Evolutionary conservation across 1,140 invertebrate species (phyloP).

Genomic region (Chlorops oryzae): DNA sequence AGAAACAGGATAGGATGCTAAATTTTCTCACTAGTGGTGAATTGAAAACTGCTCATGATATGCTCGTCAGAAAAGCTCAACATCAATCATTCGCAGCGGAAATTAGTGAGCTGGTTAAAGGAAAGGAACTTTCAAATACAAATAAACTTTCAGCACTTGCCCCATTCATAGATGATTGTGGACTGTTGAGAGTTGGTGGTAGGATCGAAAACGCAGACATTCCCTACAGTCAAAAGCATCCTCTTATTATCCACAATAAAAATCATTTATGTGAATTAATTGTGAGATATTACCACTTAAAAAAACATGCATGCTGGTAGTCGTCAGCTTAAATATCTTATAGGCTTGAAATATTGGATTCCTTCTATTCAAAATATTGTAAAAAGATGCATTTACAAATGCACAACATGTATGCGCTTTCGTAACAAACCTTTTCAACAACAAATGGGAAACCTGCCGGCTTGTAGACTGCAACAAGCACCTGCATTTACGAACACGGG

Average conservation of each 20-base stretch:
- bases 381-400: conserved; percentile 7
- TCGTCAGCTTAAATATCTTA: conserved; percentile 9
- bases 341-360: conserved; percentile 9
- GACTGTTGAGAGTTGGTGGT: conserved; percentile 12
- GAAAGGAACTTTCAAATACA: not conserved
- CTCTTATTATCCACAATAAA: conserved; percentile 8
- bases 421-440: not conserved
- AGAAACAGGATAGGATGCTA: not conserved
- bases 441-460: too few relatives aligned
- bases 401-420: conserved; percentile 6
- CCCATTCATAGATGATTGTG: conserved; percentile 8
- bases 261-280: conserved; percentile 4
- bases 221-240: conserved; percentile 6
- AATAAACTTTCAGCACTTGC: not conserved
- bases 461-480: too few relatives aligned
- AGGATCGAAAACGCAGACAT: conserved; percentile 9
- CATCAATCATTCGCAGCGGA: not conserved
- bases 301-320: conserved; percentile 10
- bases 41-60: not conserved
- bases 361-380: not conserved
- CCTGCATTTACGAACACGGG: too few relatives aligned
- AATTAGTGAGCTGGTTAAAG: not conserved
- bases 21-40: conserved; percentile 1
- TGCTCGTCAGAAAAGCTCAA: conserved; percentile 7
- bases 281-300: not conserved